These are phyloP conservation scores for Tupaia chinensis DNA, from an alignment of 2,113 vertebrate genomes.

Conservation along the genomic window DNA sequence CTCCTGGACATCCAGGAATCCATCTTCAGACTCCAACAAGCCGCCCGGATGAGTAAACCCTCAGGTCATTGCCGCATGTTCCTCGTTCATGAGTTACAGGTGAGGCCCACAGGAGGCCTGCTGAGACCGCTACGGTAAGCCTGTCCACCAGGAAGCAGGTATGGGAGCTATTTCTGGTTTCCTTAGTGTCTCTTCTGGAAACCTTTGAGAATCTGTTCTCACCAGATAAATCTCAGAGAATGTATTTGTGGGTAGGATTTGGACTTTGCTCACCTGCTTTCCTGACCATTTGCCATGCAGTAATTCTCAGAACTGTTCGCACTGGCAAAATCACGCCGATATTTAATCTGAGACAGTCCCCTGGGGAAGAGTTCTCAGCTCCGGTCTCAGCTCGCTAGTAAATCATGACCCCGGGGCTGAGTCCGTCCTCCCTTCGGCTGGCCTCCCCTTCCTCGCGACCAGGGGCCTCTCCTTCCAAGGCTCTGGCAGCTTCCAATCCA, in stretches of 20 bases:
- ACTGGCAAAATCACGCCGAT: fast-evolving
- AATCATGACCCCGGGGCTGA: fast-evolving
- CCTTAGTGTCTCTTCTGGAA: neutral
- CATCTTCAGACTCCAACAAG: too few species aligned
- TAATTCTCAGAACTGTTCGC: neutral
- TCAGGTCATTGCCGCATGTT: neutral
- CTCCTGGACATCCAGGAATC: neutral
- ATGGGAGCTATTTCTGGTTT: neutral
- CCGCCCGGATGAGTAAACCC: neutral
- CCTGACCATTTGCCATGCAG: neutral
- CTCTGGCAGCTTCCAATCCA: neutral
- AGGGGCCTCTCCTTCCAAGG: neutral
- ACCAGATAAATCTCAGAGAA: neutral
- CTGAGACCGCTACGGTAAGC: fast-evolving
- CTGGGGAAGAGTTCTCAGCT: neutral
- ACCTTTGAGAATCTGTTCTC: neutral
- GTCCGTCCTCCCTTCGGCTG: neutral
- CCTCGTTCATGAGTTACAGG: neutral
- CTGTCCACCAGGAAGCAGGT: fast-evolving
- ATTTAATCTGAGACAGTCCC: fast-evolving
- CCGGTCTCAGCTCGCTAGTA: neutral
- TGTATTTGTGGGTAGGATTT: neutral
- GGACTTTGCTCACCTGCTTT: neutral
- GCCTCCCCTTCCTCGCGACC: neutral
- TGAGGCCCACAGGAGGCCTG: neutral